phyloP scores from a whole-genome alignment of 2,797 vertebrate species.

The Aselliscus stoliczkanus region DNA sequence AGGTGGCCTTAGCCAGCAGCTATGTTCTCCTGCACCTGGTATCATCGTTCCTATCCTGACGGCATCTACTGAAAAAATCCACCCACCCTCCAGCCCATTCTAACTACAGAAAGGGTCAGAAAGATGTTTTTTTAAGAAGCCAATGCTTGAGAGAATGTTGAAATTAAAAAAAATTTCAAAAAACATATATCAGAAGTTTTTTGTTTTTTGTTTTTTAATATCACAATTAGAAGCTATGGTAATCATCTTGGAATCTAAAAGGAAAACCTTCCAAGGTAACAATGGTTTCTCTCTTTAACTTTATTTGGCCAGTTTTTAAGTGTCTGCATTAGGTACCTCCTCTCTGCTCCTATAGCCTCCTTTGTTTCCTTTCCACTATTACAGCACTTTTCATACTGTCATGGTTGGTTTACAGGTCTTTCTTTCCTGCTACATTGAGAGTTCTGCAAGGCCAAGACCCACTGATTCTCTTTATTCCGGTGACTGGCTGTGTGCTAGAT shows the following conservation, averaged over 20 bases:
- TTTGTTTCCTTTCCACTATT: not conserved
- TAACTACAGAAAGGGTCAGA: not conserved
- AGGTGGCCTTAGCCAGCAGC: not conserved
- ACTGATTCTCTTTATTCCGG: not conserved
- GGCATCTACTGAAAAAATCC: not conserved
- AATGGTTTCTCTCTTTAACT: not conserved
- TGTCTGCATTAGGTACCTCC: not conserved
- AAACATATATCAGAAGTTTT: not conserved
- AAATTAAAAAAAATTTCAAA: conserved; percentile 34
- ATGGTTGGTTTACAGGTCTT: not conserved
- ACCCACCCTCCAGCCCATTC: not conserved
- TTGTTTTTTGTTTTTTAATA: not conserved
- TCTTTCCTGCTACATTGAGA: not conserved
- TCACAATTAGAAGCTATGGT: not conserved
- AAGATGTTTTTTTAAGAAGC: not conserved
- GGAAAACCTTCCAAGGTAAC: not conserved
- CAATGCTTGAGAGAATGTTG: not conserved
- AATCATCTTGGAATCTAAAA: not conserved
- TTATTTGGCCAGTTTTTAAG: not conserved
- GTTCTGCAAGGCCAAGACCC: not conserved
- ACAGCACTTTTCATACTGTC: not conserved
- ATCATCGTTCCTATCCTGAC: not conserved
- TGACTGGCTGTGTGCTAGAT: not conserved
- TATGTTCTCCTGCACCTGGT: not conserved
- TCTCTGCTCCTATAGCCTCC: not conserved